A percentile compares a stretch with the other conserved stretches of the same genome.
Conservation (phyloP, 2,888 invertebrate genomes). For the Cantharis rustica region DNA sequence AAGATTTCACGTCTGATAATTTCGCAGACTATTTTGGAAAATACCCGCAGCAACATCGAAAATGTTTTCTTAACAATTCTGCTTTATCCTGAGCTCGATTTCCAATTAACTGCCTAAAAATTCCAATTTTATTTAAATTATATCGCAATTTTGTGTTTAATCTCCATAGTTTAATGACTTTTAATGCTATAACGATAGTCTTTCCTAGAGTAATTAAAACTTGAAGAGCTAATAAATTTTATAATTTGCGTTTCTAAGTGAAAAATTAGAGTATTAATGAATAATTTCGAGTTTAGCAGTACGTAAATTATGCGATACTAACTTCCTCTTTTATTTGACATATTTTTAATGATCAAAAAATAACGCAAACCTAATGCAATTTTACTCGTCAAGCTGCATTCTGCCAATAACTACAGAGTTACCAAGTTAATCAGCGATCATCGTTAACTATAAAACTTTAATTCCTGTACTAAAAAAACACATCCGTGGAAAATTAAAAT, state of each 20-base stretch:
- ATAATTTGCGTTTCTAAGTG: background rate
- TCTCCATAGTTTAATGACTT: background rate
- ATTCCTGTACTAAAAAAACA: background rate
- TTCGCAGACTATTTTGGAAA: background rate
- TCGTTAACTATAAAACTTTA: background rate
- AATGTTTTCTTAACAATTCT: background rate
- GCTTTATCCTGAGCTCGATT: background rate
- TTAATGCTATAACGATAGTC: background rate
- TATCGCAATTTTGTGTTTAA: background rate
- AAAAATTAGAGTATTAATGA: background rate
- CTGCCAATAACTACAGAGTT: background rate
- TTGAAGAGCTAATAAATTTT: background rate
- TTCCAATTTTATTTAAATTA: background rate
- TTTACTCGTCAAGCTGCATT: background rate
- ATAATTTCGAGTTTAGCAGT: background rate
- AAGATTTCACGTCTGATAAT: background rate
- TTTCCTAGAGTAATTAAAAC: background rate
- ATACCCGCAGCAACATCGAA: background rate
- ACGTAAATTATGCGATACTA: background rate
- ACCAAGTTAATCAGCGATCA: background rate
- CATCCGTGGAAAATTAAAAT: background rate
- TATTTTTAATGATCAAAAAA: background rate
- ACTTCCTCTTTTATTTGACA: background rate
- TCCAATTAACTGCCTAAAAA: background rate
- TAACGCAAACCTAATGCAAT: background rate